phyloP scores from a whole-genome alignment of 2,888 invertebrate genomes.

The Acrocera orbiculus region DNA sequence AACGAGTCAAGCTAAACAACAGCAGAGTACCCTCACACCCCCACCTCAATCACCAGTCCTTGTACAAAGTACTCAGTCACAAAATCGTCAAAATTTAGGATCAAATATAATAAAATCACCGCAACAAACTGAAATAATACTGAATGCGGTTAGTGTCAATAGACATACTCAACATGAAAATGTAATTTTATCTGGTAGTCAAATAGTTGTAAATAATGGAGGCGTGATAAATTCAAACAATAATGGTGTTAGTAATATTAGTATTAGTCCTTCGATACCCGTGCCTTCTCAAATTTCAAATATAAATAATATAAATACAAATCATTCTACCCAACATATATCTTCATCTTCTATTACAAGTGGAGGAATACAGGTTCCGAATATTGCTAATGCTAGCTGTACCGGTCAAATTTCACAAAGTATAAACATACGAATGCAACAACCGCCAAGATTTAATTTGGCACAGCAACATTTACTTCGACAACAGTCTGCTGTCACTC shows the following conservation, averaged over 20 bases:
- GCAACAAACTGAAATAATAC: constrained; percentile 7
- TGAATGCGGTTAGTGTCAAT: constrained; percentile 3
- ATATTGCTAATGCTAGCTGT: background rate
- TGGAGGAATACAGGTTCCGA: background rate
- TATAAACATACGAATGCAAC: constrained; percentile 14
- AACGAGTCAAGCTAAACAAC: constrained; percentile 19
- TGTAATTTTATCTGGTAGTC: constrained; percentile 3
- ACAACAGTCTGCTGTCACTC: constrained; percentile 7
- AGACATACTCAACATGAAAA: constrained; percentile 2
- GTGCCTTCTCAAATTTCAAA: constrained; percentile 19
- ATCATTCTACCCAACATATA: constrained; percentile 6
- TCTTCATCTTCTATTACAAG: constrained; percentile 1
- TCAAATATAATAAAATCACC: constrained; percentile 7
- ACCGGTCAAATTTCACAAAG: background rate
- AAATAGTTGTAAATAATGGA: constrained; percentile 8
- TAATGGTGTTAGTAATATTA: constrained; percentile 9
- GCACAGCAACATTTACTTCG: constrained; percentile 8
- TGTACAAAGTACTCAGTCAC: constrained; percentile 3
- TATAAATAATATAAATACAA: constrained; percentile 6
- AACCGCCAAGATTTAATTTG: constrained; percentile 17
- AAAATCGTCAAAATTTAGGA: constrained; percentile 6
- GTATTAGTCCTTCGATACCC: constrained; percentile 14
- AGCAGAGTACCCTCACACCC: constrained; percentile 14
- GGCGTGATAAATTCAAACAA: constrained; percentile 7
- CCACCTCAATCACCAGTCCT: constrained; percentile 14